Base-by-base conservation (phyloP, 2,888 invertebrate species). In the Xylota segnis region DNA sequence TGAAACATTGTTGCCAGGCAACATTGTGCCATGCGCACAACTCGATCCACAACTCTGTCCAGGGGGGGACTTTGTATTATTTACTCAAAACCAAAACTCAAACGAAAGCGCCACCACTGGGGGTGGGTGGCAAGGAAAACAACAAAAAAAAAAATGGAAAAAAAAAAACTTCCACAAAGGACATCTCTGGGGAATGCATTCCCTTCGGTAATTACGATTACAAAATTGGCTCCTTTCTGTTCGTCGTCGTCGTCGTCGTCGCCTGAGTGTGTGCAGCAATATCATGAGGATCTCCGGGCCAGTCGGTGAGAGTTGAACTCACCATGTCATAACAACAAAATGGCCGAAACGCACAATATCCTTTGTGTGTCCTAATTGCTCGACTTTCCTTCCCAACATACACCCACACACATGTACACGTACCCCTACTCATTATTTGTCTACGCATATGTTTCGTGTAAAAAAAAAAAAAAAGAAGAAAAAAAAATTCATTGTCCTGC, bases 1-100 rank as follows among this genome's bases (percentile, higher is more conserved):
- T 74, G 84, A 84, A 81, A 86, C 86, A 86, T 77, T 86, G 86
- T 86, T 86, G 86, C 86, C 72, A 82, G 47, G 86, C 86, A 82
- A 86, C 86, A 82, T 86, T 66, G 40, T 72, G 86, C 5, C 86
- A 82, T 86, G 86, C 86, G 86, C 86, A 82, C 40, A 61, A 40
- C n/a, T 14, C 2, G 9, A 0, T 16, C 34, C 59, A 52, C 37
- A 45, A 63, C 56, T 27, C 45, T 32, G 18, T 52, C 16, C 29
- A 52, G 23, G 59, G 81, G 81, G 75, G 75, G 59, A 68, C 81
- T 50, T 52, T 74, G 61, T 79, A 23, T 84, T 84, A 84, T 84
- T 84, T 81, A 81, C 79, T 75, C 70, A 75, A 79, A 70, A 77
- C 32, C 77, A 50, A 63, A 61, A 47, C 40, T 63, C 52, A 74